These are phyloP conservation scores for Turdus rufiventris DNA, from an alignment of 2,113 vertebrate genomes.

Conservation along the genomic window DNA sequence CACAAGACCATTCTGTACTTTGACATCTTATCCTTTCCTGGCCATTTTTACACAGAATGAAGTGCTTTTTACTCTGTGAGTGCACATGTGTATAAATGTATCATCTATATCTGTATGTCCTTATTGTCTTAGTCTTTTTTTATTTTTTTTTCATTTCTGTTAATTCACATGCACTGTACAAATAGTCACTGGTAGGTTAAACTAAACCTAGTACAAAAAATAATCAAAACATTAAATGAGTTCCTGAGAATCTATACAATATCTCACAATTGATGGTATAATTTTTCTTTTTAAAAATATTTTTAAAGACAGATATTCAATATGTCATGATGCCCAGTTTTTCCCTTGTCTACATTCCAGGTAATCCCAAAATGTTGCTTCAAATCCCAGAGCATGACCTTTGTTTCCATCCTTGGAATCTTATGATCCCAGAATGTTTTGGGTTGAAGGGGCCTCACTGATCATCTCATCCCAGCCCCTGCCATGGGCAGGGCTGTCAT, in stretches of 20 bases:
- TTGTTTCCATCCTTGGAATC: neutral
- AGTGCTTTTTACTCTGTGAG: neutral
- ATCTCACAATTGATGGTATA: neutral
- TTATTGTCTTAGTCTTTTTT: neutral
- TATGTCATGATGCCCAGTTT: neutral
- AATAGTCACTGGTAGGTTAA: neutral
- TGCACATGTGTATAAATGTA: neutral
- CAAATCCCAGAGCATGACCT: neutral
- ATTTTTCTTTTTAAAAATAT: neutral
- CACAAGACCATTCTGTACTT: neutral
- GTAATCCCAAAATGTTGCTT: neutral
- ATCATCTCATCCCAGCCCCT: neutral
- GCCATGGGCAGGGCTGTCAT: neutral
- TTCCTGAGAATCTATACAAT: neutral
- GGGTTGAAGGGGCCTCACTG: neutral
- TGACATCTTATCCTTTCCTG: constrained; percentile 19
- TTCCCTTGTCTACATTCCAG: neutral
- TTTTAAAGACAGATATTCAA: neutral
- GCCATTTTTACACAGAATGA: neutral
- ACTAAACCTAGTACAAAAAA: neutral
- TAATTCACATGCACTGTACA: neutral
- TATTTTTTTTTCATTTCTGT: neutral
- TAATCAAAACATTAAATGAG: neutral
- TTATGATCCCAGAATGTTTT: neutral
- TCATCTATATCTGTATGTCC: too few species aligned